Base-by-base conservation (phyloP, 2,113 vertebrate species). In the Lontra canadensis region DNA sequence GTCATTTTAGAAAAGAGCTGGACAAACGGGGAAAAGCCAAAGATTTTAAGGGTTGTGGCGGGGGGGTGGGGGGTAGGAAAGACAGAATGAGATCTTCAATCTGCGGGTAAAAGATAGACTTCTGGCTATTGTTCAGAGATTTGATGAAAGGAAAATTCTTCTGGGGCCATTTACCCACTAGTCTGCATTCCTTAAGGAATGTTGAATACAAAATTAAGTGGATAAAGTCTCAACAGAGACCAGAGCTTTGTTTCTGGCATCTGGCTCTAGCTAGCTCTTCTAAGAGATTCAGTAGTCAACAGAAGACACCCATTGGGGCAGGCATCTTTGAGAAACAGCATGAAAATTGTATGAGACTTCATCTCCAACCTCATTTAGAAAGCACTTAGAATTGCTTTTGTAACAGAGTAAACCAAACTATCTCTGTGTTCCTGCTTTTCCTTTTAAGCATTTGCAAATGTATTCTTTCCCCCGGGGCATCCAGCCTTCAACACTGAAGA, bases 281-380 rank as follows among this genome's bases (percentile, higher is more conserved):
- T 63, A 59, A 88, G 34, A 23, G 13, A 55, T 42, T 57, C 3
- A 10, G 0, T 29, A 91, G 73, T 67, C 8, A 94, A 69, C 49
- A 89, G 34, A 87, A 92, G 87, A 92, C 1, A 42, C 1, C 21
- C n/a, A 65, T 1, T 9, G 39, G 59, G 49, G 23, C 11, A 85
- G 39, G 21, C 20, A 5, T 87, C 67, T 93, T 71, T 34, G 52
- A 34, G 69, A 57, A 96, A 6, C 86, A 88, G 81, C 49, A 59
- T 61, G 34, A 55, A 93, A 94, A 57, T 57, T 44, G 3, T 94
- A 44, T 26, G 44, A 39, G 74, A 17, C 26, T 78, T 78, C 26
- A 4, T 47, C 74, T 47, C 26, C 42, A 78, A 29, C 74, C 42
- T 97, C 65, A 73, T 96, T 97, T 92, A 85, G 59, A 96, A 90